Conservation (phyloP, 64 coral and sea anemone genomes). For the Stylophora pistillata region DNA sequence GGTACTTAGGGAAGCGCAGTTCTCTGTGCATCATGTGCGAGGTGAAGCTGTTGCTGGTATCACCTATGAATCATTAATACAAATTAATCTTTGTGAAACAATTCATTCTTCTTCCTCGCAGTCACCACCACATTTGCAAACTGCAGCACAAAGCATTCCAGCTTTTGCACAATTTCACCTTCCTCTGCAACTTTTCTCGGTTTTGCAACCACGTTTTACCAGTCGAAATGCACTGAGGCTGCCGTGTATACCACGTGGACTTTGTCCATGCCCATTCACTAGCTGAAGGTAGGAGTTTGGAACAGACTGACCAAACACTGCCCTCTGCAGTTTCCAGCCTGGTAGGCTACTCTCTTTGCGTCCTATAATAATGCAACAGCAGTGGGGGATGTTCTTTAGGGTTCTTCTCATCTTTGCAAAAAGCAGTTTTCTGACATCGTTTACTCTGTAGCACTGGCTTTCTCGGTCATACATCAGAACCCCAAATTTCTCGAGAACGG, state of each 20-base stretch:
- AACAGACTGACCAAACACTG: slow-evolving; percentile 33
- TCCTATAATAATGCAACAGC: slow-evolving; percentile 11
- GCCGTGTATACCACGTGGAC: slow-evolving; percentile 4
- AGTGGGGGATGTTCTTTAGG: slow-evolving; percentile 52
- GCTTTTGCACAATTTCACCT: slow-evolving; percentile 56
- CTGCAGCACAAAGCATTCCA: no score
- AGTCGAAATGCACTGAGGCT: slow-evolving; percentile 35
- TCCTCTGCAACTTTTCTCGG: slow-evolving; percentile 44
- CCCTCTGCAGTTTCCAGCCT: neutral
- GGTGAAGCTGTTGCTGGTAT: no score
- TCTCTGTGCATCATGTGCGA: no score
- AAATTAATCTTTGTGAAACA: no score
- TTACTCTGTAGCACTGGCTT: slow-evolving; percentile 39
- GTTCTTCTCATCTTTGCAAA: slow-evolving; percentile 67
- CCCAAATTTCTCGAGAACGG: slow-evolving; percentile 66
- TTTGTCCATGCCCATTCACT: slow-evolving; percentile 40
- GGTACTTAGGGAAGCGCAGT: no score
- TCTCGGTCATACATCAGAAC: slow-evolving; percentile 70
- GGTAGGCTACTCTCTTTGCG: neutral
- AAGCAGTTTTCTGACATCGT: slow-evolving; percentile 58
- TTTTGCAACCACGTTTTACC: slow-evolving; percentile 39
- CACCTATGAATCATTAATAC: no score
- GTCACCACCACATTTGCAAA: slow-evolving; percentile 31
- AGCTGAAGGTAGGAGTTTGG: slow-evolving; percentile 25
- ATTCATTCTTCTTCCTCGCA: slow-evolving; percentile 11